These are phyloP conservation scores for Cheilosia scutellata DNA, from an alignment of 2,888 invertebrate genomes.

Conservation along the genomic window DNA sequence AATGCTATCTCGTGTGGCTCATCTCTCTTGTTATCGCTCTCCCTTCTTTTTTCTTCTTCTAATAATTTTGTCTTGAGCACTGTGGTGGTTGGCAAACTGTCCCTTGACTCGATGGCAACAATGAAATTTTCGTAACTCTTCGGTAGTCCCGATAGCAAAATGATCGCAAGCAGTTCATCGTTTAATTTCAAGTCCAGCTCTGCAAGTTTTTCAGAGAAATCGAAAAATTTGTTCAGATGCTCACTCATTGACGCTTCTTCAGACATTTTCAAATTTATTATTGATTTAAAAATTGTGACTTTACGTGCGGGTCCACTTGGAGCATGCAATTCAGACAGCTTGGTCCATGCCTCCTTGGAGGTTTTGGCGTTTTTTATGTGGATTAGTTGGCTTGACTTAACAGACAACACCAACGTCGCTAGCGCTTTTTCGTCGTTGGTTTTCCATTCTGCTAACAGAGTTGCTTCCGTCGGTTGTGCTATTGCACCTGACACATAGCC, in stretches of 20 bases:
- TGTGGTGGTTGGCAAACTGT: constrained; percentile 9
- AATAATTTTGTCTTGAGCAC: constrained; percentile 45
- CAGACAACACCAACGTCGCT: neutral
- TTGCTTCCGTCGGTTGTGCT: neutral
- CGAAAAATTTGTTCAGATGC: constrained; percentile 28
- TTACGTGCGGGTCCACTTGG: neutral
- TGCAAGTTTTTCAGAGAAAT: constrained; percentile 5
- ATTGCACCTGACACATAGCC: neutral
- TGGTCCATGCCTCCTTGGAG: constrained; percentile 16
- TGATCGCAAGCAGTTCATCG: constrained; percentile 19
- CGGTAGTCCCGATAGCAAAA: constrained; percentile 18
- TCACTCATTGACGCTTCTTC: neutral
- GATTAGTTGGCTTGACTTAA: constrained; percentile 1
- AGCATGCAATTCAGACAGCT: too few relatives aligned
- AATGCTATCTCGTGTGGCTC: constrained; percentile 35
- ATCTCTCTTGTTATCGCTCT: neutral
- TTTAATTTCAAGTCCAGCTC: constrained; percentile 16
- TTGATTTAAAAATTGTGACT: constrained; percentile 14
- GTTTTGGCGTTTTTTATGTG: constrained; percentile 26
- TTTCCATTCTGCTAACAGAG: neutral
- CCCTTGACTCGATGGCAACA: constrained; percentile 27
- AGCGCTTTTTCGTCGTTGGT: neutral
- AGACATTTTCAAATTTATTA: constrained; percentile 14
- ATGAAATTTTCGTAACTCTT: constrained; percentile 35
- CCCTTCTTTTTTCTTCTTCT: constrained; percentile 40